phyloP scores from a whole-genome alignment of 2,797 vertebrate species.

The Tympanoctomys barrerae region DNA sequence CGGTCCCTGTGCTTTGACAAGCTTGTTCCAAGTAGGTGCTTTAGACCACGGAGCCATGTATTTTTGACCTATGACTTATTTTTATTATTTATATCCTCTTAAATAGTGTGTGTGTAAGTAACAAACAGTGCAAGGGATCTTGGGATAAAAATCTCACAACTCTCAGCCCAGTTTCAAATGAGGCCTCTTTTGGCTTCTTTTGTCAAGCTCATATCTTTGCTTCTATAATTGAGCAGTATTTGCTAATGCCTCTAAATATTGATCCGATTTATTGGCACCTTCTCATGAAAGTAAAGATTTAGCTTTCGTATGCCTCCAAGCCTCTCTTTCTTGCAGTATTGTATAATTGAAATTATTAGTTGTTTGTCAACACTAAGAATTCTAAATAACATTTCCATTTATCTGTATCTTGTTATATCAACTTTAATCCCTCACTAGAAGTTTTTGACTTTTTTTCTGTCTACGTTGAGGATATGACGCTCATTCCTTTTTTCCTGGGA shows the following conservation, averaged over 20 bases:
- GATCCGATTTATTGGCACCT: background rate
- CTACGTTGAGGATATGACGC: background rate
- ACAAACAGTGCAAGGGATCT: background rate
- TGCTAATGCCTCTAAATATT: background rate
- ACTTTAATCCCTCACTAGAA: background rate
- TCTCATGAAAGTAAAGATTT: background rate
- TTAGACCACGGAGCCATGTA: too few relatives aligned
- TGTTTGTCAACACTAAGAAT: background rate
- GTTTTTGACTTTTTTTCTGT: background rate
- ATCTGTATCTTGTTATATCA: background rate
- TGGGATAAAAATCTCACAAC: background rate
- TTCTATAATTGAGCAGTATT: background rate
- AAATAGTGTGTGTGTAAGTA: background rate
- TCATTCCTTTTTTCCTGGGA: background rate
- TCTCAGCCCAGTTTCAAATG: background rate
- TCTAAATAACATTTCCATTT: background rate
- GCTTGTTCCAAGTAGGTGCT: too few relatives aligned
- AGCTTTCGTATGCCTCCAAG: background rate
- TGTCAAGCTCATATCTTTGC: background rate
- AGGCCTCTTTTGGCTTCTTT: background rate
- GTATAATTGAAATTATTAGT: background rate
- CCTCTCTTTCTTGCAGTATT: background rate
- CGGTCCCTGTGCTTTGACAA: too few relatives aligned
- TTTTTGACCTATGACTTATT: slow-evolving; percentile 10
- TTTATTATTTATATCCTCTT: background rate